Evolutionary conservation across 2,888 invertebrate genomes (phyloP).

Genomic region (Sicus ferrugineus): DNA sequence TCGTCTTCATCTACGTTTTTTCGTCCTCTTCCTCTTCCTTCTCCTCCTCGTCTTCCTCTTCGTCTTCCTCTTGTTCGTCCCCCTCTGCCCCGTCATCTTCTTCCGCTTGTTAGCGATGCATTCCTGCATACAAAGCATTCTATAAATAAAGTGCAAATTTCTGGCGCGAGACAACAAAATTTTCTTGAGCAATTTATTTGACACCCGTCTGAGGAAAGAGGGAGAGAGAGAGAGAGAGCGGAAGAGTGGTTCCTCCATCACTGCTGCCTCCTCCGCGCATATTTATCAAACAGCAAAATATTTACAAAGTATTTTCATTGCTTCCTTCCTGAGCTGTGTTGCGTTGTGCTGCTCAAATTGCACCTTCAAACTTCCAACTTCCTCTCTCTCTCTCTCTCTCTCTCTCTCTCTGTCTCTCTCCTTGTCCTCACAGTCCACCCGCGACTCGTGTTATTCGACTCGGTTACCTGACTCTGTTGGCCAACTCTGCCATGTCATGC

Average conservation of each 20-base stretch:
- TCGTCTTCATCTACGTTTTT: background rate
- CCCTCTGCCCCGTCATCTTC: background rate
- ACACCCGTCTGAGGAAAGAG: background rate
- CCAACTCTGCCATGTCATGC: background rate
- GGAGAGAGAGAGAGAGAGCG: too few relatives aligned
- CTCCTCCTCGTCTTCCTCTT: background rate
- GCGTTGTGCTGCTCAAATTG: background rate
- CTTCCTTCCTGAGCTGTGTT: conserved; percentile 54
- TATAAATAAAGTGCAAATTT: conserved; percentile 33
- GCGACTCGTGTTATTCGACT: too few relatives aligned
- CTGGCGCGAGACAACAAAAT: conserved; percentile 20
- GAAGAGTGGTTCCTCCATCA: too few relatives aligned
- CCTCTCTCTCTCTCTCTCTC: background rate
- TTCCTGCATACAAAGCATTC: conserved; percentile 4
- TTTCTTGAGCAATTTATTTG: conserved; percentile 18
- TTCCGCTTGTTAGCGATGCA: background rate
- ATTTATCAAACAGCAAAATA: conserved; percentile 49
- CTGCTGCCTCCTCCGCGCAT: background rate
- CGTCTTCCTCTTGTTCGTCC: background rate
- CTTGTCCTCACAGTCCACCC: background rate
- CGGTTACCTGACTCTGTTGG: too few relatives aligned
- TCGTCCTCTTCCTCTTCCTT: background rate
- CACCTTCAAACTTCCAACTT: background rate
- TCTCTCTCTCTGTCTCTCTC: background rate
- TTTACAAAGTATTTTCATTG: conserved; percentile 64